phyloP scores from a whole-genome alignment of 64 coral and sea anemone genomes.

The Pachyseris speciosa region DNA sequence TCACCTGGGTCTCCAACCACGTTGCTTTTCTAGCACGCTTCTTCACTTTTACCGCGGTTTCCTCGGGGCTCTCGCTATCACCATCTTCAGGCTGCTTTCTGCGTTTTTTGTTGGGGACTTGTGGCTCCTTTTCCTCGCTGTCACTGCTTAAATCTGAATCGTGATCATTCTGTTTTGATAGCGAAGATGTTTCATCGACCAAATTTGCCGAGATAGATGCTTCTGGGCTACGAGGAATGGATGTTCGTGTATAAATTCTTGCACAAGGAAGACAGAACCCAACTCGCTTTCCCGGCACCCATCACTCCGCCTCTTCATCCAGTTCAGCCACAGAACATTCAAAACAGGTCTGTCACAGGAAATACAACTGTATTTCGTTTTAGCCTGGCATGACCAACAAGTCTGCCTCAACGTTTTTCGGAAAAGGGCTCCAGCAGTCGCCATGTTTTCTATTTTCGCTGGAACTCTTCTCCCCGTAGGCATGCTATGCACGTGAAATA shows the following conservation, averaged over 20 bases:
- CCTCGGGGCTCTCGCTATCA: background rate
- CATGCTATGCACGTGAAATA: background rate
- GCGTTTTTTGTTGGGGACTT: background rate
- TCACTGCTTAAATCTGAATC: constrained; percentile 5
- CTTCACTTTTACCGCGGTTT: background rate
- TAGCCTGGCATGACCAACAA: constrained; percentile 48
- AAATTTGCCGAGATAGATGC: constrained; percentile 1
- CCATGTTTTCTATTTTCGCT: constrained; percentile 57
- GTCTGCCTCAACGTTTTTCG: constrained; percentile 51
- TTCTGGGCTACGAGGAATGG: background rate
- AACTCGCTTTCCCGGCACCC: background rate
- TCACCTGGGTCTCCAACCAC: background rate
- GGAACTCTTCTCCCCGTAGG: constrained; percentile 51
- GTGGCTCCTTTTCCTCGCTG: constrained; percentile 7
- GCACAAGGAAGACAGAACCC: background rate
- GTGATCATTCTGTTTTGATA: background rate
- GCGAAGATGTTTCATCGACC: background rate
- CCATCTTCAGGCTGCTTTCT: background rate
- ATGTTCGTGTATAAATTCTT: constrained; percentile 7
- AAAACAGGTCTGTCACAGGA: constrained; percentile 7
- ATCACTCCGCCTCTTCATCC: background rate
- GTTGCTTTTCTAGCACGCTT: background rate
- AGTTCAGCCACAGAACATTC: background rate
- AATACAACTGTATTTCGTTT: constrained; percentile 52
- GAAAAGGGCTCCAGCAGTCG: constrained; percentile 56